Evolutionary conservation across 2,888 invertebrate genomes (phyloP).

Genomic region (Platycheirus albimanus): DNA sequence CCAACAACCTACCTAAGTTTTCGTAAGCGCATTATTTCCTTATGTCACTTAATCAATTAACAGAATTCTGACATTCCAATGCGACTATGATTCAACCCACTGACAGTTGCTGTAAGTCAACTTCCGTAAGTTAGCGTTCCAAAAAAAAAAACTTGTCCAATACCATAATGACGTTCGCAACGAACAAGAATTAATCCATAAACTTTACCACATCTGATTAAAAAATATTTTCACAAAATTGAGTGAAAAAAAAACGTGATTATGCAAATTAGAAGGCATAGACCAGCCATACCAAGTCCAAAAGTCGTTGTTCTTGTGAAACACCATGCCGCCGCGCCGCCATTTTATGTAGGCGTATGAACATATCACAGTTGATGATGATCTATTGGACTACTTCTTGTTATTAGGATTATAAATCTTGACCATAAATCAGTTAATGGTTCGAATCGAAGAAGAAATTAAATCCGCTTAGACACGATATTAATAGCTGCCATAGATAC

Average conservation of each 20-base stretch:
- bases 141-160: slow-evolving; percentile 13
- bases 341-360: slow-evolving; percentile 45
- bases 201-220: slow-evolving; percentile 22
- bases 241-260: slow-evolving; percentile 15
- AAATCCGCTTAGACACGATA: slow-evolving; percentile 6
- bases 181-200: slow-evolving; percentile 40
- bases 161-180: background rate
- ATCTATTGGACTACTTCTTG: slow-evolving; percentile 59
- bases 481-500: slow-evolving; percentile 18
- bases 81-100: slow-evolving; percentile 42
- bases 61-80: slow-evolving; percentile 42
- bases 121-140: slow-evolving; percentile 46
- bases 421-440: slow-evolving; percentile 32
- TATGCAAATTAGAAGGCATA: slow-evolving; percentile 46
- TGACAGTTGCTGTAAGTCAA: background rate
- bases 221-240: background rate
- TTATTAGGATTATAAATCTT: slow-evolving; percentile 35
- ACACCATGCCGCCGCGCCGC: slow-evolving; percentile 19
- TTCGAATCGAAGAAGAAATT: background rate
- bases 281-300: no score
- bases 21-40: background rate
- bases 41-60: slow-evolving; percentile 28
- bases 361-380: slow-evolving; percentile 20
- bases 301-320: slow-evolving; percentile 29
- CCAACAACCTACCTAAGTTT: background rate